A percentile compares a stretch with the other conserved stretches of the same genome.
Conservation (phyloP, 2,888 invertebrate genomes). For the Allolobophora icterica region DNA sequence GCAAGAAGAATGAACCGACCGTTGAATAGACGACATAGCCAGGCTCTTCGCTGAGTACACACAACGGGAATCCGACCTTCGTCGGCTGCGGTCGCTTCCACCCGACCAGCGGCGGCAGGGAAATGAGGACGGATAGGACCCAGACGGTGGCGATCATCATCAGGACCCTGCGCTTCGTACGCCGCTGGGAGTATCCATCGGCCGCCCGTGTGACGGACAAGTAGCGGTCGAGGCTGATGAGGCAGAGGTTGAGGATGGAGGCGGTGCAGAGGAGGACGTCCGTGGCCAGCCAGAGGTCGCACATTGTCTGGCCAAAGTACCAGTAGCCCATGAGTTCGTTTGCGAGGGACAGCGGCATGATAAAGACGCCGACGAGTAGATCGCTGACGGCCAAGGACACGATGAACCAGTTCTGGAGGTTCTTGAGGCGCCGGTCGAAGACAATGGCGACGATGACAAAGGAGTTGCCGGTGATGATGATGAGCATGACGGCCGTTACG, state of each 20-base stretch:
- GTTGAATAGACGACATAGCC: constrained; percentile 95
- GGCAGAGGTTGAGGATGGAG: constrained; percentile 93
- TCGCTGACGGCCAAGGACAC: constrained; percentile 94
- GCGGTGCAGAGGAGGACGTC: constrained; percentile 94
- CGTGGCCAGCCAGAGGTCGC: constrained; percentile 85
- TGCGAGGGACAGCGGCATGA: constrained; percentile 95
- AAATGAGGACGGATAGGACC: constrained; percentile 90
- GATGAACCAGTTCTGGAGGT: constrained; percentile 97
- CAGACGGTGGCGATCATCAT: constrained; percentile 83
- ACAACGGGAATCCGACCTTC: constrained; percentile 65
- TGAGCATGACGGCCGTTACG: constrained; percentile 89
- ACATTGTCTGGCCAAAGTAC: constrained; percentile 96
- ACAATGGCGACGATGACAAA: constrained; percentile 94
- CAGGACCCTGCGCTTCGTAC: constrained; percentile 90
- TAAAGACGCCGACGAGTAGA: constrained; percentile 88
- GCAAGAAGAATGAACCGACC: constrained; percentile 86
- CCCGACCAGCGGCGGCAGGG: constrained; percentile 77
- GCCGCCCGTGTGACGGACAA: constrained; percentile 96
- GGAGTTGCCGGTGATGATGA: constrained; percentile 95
- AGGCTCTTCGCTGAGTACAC: constrained; percentile 89
- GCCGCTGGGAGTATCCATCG: constrained; percentile 89
- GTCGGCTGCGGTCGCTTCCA: constrained; percentile 54
- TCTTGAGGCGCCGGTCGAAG: constrained; percentile 91
- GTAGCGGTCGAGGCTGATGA: constrained; percentile 92
- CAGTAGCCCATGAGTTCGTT: constrained; percentile 98